These are phyloP conservation scores for Nemurella pictetii DNA, from an alignment of 2,888 invertebrate genomes.

Conservation along the genomic window DNA sequence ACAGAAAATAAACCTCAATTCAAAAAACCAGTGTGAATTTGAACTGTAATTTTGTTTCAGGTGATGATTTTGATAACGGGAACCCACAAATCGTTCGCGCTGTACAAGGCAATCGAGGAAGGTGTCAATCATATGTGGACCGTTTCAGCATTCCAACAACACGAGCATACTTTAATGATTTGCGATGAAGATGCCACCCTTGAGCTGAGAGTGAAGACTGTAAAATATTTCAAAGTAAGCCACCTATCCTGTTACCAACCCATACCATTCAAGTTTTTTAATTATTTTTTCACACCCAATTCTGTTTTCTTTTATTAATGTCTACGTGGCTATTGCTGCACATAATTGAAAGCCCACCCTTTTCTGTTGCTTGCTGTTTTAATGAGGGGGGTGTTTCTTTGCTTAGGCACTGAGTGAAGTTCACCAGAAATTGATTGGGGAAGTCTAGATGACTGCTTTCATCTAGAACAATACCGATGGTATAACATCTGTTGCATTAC, in stretches of 20 bases:
- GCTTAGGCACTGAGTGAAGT: slow-evolving; percentile 79
- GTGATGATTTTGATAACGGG: slow-evolving; percentile 98
- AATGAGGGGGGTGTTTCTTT: slow-evolving; percentile 40
- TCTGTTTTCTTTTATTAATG: neutral
- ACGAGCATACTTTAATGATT: slow-evolving; percentile 87
- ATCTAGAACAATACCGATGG: slow-evolving; percentile 13
- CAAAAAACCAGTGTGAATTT: neutral
- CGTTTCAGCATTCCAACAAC: slow-evolving; percentile 97
- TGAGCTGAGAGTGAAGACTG: slow-evolving; percentile 96
- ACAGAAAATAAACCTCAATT: no score
- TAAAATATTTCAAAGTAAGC: slow-evolving; percentile 94
- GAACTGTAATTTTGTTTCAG: slow-evolving; percentile 54
- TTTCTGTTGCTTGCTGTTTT: neutral
- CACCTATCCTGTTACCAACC: no score
- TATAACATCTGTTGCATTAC: slow-evolving; percentile 19
- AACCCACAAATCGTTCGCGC: slow-evolving; percentile 92
- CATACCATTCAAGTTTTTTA: neutral
- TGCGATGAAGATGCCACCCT: slow-evolving; percentile 98
- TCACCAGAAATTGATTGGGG: slow-evolving; percentile 80
- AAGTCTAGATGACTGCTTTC: slow-evolving; percentile 48
- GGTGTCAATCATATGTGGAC: slow-evolving; percentile 99
- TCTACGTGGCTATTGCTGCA: neutral
- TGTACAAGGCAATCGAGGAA: slow-evolving; percentile 97
- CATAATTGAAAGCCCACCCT: neutral
- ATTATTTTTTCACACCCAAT: neutral